Percentiles rank a stretch among this genome's conserved stretches.
These are phyloP conservation scores for Semicossyphus pulcher DNA, from an alignment of 2,113 vertebrate genomes.

Conservation along the genomic window DNA sequence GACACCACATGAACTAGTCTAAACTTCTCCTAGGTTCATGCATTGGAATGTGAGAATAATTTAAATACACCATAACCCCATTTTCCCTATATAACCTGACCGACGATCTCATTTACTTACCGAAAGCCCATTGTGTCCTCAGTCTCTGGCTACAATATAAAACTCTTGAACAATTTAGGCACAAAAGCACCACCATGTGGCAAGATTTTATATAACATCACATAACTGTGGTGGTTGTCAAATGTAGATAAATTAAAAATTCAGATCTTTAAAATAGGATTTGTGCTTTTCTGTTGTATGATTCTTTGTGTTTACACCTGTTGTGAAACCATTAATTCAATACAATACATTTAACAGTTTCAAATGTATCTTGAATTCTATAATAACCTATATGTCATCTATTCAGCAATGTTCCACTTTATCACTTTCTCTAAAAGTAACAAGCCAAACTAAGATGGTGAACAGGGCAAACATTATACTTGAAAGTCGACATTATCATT, in stretches of 20 bases:
- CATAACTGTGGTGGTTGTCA: background rate
- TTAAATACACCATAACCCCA: background rate
- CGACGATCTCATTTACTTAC: background rate
- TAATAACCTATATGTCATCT: fast-evolving
- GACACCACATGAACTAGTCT: background rate
- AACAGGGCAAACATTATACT: too few species aligned
- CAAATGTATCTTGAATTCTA: background rate
- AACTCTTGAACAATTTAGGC: conserved; percentile 41
- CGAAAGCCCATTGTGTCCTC: background rate
- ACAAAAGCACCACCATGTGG: conserved; percentile 77
- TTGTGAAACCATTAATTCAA: too few species aligned
- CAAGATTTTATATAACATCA: conserved; percentile 36
- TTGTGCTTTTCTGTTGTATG: too few species aligned
- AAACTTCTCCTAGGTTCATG: background rate
- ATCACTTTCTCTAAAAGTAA: too few species aligned
- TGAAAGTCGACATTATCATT: too few species aligned
- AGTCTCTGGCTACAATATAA: conserved; percentile 7
- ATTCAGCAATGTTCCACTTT: background rate
- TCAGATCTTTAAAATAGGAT: too few species aligned
- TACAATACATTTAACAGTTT: too few species aligned
- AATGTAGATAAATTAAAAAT: background rate
- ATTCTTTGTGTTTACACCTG: too few species aligned
- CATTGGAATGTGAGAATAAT: background rate
- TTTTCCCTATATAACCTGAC: background rate
- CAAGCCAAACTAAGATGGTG: too few species aligned